phyloP scores from a whole-genome alignment of 2,888 invertebrate species.

The Brenthis daphne region DNA sequence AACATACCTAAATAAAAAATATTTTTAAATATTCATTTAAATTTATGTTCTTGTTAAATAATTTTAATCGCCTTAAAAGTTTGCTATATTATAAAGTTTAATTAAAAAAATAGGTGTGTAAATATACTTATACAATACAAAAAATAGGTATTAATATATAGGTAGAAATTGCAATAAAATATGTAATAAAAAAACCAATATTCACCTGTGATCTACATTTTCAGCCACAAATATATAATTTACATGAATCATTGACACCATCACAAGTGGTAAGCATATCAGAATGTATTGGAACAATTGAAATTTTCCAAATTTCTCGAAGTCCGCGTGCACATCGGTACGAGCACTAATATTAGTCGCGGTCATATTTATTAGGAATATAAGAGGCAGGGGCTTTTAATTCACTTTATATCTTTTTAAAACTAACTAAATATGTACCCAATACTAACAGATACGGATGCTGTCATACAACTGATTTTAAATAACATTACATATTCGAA shows the following conservation, averaged over 20 bases:
- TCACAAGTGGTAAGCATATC: conserved; percentile 58
- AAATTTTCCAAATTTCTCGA: conserved; percentile 56
- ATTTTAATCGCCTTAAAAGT: too few species aligned
- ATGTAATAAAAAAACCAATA: neutral
- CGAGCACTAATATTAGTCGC: conserved; percentile 27
- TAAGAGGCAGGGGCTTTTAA: neutral
- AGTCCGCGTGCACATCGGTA: conserved; percentile 43
- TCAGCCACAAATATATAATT: conserved; percentile 70
- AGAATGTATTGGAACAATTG: conserved; percentile 61
- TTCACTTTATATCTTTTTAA: neutral
- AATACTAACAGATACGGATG: conserved; percentile 36
- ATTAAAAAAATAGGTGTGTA: too few species aligned
- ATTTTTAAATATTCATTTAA: too few species aligned
- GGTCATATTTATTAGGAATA: conserved; percentile 27
- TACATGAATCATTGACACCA: conserved; percentile 67
- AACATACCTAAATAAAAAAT: too few species aligned
- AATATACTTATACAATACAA: too few species aligned
- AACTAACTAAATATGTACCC: neutral
- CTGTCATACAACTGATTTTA: conserved; percentile 41
- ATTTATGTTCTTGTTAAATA: too few species aligned
- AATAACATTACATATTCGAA: conserved; percentile 32
- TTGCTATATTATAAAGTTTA: too few species aligned
- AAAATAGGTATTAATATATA: neutral
- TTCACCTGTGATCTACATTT: conserved; percentile 61
- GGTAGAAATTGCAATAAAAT: neutral